phyloP scores from a whole-genome alignment of 2,888 invertebrate genomes.

The Ophonus ardosiacus region DNA sequence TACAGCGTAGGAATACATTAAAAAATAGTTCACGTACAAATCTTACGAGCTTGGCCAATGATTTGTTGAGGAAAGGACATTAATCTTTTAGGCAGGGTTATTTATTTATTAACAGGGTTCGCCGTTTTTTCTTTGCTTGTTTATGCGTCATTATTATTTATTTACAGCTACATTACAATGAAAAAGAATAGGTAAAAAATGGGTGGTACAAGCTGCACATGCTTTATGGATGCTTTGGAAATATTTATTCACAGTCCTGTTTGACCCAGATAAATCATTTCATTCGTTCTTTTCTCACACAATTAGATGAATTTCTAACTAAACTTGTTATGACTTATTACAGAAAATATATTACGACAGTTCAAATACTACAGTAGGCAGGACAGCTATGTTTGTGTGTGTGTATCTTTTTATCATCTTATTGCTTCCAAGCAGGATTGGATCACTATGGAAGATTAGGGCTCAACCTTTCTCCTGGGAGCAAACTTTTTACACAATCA shows the following conservation, averaged over 20 bases:
- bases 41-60: constrained; percentile 28
- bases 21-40: constrained; percentile 51
- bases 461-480: too few relatives aligned
- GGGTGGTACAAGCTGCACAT: neutral
- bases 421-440: too few relatives aligned
- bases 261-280: neutral
- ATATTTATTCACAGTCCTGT: neutral
- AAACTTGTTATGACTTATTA: neutral
- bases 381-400: too few relatives aligned
- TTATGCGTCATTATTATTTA: constrained; percentile 16
- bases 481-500: too few relatives aligned
- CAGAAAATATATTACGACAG: too few relatives aligned
- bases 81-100: constrained; percentile 19
- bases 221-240: neutral
- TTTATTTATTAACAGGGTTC: constrained; percentile 29
- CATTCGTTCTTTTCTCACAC: neutral
- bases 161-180: constrained; percentile 6
- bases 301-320: neutral
- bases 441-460: too few relatives aligned
- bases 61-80: constrained; percentile 16
- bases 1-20: constrained; percentile 28
- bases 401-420: too few relatives aligned
- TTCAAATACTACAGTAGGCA: too few relatives aligned
- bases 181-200: constrained; percentile 20
- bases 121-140: neutral